phyloP scores from a whole-genome alignment of 2,888 invertebrate species.

The Polydrusus tereticollis region DNA sequence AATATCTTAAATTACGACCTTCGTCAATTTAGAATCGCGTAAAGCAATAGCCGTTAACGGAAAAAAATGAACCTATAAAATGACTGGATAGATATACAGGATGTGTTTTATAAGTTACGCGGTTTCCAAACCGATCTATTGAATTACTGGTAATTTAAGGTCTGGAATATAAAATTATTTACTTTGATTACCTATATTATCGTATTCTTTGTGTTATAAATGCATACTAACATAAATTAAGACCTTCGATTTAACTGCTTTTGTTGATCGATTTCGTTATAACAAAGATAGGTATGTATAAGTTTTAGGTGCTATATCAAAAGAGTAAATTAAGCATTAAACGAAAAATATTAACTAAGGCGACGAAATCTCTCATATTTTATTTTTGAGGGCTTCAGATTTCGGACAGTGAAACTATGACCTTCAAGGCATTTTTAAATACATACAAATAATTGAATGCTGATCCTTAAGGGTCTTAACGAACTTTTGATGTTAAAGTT shows the following conservation, averaged over 20 bases:
- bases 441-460: too few species aligned
- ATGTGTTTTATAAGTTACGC: slow-evolving; percentile 9
- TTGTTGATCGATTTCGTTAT: background rate
- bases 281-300: background rate
- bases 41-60: background rate
- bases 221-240: background rate
- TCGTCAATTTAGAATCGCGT: background rate
- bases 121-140: slow-evolving; percentile 6
- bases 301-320: too few species aligned
- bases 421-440: too few species aligned
- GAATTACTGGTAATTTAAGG: slow-evolving; percentile 6
- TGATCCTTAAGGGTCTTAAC: too few species aligned
- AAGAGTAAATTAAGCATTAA: too few species aligned
- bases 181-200: background rate
- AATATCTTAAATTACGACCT: slow-evolving; percentile 12
- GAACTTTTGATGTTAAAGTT: too few species aligned
- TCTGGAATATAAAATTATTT: slow-evolving; percentile 1
- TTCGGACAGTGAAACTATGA: too few species aligned
- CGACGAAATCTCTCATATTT: too few species aligned
- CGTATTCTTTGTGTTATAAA: background rate
- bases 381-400: too few species aligned
- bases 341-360: too few species aligned
- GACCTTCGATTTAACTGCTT: slow-evolving; percentile 5
- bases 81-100: slow-evolving; percentile 15
- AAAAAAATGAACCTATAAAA: slow-evolving; percentile 9